Evolutionary conservation across 2,888 invertebrate species (phyloP), one percentile per base, ranked within the genome.

Genomic region (Epinotia bilunana): DNA sequence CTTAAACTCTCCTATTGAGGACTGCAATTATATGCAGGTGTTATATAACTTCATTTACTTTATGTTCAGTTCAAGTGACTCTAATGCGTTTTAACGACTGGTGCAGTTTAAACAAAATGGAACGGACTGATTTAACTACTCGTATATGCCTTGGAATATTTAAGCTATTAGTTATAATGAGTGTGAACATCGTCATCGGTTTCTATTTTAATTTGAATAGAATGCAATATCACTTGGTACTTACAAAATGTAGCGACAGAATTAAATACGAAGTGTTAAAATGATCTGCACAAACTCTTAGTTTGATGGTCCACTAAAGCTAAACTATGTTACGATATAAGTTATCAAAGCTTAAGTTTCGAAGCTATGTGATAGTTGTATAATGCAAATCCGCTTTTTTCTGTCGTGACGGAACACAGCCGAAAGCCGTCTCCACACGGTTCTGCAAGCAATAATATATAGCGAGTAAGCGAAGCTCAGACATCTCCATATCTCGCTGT

Each of bases 1-100:
- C 91, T 91, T 89, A 90, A 81, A 85, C 87, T 85, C 68, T 83
- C 84, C 80, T 82, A 80, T 83, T 83, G 83, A 80, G 78, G 81
- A 79, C 85, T 64, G 70, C 65, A 71, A 71, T 74, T 65, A 74
- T 89, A 87, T 81, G 81, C 77, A 76, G 79, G 77, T 80, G 82
- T 83, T 83, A 82, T 74, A 71, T 70, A 74, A 74, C 64, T 57
- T 53, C 16, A 28, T 70, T 71, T 60, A 53, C 74, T 65, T 60
- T 49, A 71, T 13, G n/a, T 65, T 46, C 18, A 46, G n/a, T 65
- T 46, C 18, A 46, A 11, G 46, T 58, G 23, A 16, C 18, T 33
- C 46, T 57, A 72, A 23, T 58, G 39, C 16, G 13, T 39, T 39
- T 55, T 23, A 43, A 68, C 43, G 20, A 57, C 20, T 46, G 13